phyloP scores from a whole-genome alignment of 2,888 invertebrate genomes.

The Xestoiulus laeticollis region DNA sequence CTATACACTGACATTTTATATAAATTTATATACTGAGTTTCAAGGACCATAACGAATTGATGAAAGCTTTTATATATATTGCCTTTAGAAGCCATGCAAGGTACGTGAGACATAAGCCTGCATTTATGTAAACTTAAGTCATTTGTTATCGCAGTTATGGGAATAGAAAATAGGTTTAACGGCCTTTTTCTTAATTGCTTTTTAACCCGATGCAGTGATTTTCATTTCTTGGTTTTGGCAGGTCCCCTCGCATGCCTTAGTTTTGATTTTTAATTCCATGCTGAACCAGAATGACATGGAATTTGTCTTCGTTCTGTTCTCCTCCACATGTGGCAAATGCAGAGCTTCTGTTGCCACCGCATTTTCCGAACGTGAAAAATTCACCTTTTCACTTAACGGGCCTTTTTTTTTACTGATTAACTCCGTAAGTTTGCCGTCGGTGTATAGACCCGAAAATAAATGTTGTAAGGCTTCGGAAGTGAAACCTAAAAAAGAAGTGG shows the following conservation, averaged over 20 bases:
- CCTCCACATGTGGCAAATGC: background rate
- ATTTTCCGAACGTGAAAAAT: background rate
- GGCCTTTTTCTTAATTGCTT: too few species aligned
- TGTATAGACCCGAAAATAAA: conserved; percentile 1
- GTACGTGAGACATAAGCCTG: too few species aligned
- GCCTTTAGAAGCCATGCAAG: too few species aligned
- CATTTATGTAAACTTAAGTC: too few species aligned
- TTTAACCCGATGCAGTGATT: background rate
- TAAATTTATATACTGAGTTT: too few species aligned
- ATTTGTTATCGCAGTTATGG: too few species aligned
- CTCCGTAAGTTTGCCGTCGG: background rate
- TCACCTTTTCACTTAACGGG: conserved; percentile 34
- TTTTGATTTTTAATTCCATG: background rate
- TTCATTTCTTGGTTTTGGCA: background rate
- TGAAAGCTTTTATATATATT: too few species aligned
- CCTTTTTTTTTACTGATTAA: conserved; percentile 7
- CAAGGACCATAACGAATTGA: too few species aligned
- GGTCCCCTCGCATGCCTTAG: background rate
- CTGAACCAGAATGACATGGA: background rate
- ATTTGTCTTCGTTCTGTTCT: background rate
- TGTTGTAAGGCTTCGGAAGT: background rate
- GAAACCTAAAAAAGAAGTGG: conserved; percentile 23
- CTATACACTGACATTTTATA: too few species aligned
- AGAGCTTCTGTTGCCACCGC: background rate
- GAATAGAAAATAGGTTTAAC: too few species aligned